A percentile compares a stretch with the other conserved stretches of the same genome.
Evolutionary conservation across 2,113 vertebrate species (phyloP).

Genomic region (Sturnira hondurensis): DNA sequence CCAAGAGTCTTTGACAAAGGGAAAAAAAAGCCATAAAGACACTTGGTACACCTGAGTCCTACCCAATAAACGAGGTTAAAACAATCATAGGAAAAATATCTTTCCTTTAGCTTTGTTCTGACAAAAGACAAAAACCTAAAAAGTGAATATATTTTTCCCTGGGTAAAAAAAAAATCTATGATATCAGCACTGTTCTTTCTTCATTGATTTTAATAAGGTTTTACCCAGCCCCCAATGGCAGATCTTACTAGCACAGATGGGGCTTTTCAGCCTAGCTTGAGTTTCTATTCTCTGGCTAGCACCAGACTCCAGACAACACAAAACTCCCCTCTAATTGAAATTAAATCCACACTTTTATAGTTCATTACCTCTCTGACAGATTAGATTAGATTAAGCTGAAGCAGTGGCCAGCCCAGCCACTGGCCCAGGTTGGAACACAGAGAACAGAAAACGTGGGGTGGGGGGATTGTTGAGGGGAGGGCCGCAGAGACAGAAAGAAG

Average conservation of each 20-base stretch:
- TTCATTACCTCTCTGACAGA: conserved; percentile 83
- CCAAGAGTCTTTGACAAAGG: background rate
- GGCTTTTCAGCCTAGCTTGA: conserved; percentile 70
- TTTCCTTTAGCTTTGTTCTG: background rate
- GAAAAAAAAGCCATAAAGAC: background rate
- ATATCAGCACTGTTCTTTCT: background rate
- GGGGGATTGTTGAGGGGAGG: too few species aligned
- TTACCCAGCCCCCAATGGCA: conserved; percentile 63
- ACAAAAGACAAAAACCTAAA: conserved; percentile 23
- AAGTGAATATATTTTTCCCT: background rate
- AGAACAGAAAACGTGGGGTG: background rate
- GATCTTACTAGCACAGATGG: conserved; percentile 79
- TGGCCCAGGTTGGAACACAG: conserved; percentile 44
- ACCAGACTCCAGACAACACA: conserved; percentile 73
- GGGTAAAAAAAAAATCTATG: background rate
- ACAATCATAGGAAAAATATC: background rate
- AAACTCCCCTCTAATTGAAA: conserved; percentile 78
- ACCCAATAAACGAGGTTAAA: background rate
- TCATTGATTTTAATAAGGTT: background rate
- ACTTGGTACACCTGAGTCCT: background rate
- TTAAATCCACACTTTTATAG: conserved; percentile 83
- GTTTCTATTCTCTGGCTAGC: conserved; percentile 72
- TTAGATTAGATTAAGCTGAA: conserved; percentile 74
- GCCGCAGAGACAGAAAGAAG: background rate
- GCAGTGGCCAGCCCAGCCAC: conserved; percentile 8